Base-by-base conservation (phyloP, 2,113 vertebrate genomes). In the Hystrix cristata region DNA sequence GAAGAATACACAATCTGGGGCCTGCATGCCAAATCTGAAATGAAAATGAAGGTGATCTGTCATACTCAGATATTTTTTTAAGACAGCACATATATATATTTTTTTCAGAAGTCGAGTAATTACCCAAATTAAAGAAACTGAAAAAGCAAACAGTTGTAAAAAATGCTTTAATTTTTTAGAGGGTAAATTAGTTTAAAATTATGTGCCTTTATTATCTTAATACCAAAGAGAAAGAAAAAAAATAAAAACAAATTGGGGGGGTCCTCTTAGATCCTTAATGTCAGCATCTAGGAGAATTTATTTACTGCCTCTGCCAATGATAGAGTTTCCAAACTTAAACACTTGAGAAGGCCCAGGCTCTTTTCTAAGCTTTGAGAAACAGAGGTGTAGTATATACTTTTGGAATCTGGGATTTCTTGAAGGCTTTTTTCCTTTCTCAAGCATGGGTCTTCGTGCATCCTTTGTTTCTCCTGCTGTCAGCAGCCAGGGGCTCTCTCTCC, bases 121-220 rank as follows among this genome's bases (percentile, higher is more conserved):
- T 99, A 99, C 98, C 99, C 99, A 99, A 99, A 99, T 99, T 99
- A 99, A 98, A 98, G 98, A 99, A 99, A 99, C 98, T 99, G 98
- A 98, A 99, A 99, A 99, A 98, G 98, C 98, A 99, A 99, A 99
- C 98, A 99, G 92, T 97, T 98, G 98, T 98, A 93, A 98, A 96
- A 97, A 98, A 97, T 4, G 15, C 94, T 91, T 92, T 90, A 87
- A 92, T 96, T 98, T 90, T 97, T 94, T 82, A 60, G 90, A 90
- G 94, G 91, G 97, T 98, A 95, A 98, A 96, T 95, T 87, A 48
- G 94, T 96, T 98, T 93, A 85, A 92, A 97, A 97, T 92, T 67
- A 83, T 79, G 89, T 83, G 91, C 94, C 86, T 95, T 97, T 97
- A 93, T 96, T 96, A 94, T 97, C 95, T 79, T 76, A 97, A 98